phyloP scores from a whole-genome alignment of 64 coral and sea anemone genomes.

The Astreopora myriophthalma region DNA sequence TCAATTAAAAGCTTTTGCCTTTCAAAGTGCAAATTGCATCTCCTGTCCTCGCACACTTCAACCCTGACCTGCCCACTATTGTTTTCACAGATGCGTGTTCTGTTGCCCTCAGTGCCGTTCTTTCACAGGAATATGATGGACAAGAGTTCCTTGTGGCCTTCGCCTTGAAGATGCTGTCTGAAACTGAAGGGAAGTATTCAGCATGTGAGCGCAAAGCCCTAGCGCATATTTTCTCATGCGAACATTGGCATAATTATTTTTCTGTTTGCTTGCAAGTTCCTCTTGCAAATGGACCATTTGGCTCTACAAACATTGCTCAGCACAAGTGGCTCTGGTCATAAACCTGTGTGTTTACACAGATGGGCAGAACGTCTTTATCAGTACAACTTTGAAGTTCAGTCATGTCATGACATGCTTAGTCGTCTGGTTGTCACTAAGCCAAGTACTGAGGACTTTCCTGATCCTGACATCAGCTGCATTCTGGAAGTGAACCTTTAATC shows the following conservation, averaged over 20 bases:
- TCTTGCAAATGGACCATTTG: not conserved
- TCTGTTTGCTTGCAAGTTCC: not conserved
- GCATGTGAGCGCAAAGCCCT: not conserved
- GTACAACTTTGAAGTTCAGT: slow-evolving; percentile 9
- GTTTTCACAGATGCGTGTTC: slow-evolving; percentile 14
- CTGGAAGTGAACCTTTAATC: not conserved
- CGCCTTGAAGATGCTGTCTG: not conserved
- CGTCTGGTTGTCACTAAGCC: not conserved
- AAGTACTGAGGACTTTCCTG: not conserved
- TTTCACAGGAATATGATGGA: not conserved
- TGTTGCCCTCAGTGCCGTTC: slow-evolving; percentile 13
- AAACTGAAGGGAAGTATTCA: slow-evolving; percentile 20
- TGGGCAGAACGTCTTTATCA: not conserved
- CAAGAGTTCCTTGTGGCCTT: not conserved
- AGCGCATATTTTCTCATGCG: not conserved
- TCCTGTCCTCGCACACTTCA: slow-evolving; percentile 2
- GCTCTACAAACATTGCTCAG: not conserved
- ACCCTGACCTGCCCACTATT: not conserved
- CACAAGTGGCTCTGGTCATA: not conserved
- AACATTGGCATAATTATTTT: slow-evolving; percentile 2
- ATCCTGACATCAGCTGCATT: not conserved
- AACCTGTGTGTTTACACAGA: not conserved
- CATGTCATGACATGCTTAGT: not conserved
- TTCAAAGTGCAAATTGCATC: slow-evolving; percentile 7
- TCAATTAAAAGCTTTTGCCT: not conserved